phyloP scores from a whole-genome alignment of 2,113 vertebrate genomes.

The Cygnus atratus region DNA sequence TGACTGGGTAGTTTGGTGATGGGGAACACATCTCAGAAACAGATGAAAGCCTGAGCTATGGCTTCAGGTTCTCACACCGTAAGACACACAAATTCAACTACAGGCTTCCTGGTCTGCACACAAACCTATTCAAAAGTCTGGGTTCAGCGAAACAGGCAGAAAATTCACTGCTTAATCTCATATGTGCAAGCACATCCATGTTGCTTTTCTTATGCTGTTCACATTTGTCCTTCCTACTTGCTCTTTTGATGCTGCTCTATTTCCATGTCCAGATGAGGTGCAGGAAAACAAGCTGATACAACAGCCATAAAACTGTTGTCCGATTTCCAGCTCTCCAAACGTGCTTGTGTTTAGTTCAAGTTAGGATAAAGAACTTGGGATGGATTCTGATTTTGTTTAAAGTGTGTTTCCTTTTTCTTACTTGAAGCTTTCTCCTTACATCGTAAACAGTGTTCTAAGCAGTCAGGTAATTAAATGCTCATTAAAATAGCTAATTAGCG shows the following conservation, averaged over 20 bases:
- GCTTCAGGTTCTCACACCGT: background rate
- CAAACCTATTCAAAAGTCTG: background rate
- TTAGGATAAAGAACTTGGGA: background rate
- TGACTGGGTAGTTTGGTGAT: background rate
- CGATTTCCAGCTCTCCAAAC: background rate
- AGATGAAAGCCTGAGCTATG: background rate
- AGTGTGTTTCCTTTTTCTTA: background rate
- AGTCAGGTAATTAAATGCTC: background rate
- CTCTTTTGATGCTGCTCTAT: background rate
- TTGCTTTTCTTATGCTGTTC: background rate
- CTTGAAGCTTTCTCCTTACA: background rate
- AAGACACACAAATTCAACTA: background rate
- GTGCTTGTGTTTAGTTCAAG: background rate
- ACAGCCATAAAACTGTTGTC: background rate
- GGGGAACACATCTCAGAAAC: background rate
- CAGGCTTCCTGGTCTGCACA: background rate
- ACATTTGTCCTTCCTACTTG: background rate
- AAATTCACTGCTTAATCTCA: background rate
- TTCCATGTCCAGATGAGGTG: background rate
- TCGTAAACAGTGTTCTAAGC: background rate
- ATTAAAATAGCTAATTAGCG: background rate
- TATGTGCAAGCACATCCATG: background rate
- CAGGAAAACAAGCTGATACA: background rate
- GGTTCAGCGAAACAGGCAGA: background rate
- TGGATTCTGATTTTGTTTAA: background rate